Evolutionary conservation across 2,113 vertebrate species (phyloP), one percentile per base, ranked within the genome.

Genomic region (Macquaria ambigua): DNA sequence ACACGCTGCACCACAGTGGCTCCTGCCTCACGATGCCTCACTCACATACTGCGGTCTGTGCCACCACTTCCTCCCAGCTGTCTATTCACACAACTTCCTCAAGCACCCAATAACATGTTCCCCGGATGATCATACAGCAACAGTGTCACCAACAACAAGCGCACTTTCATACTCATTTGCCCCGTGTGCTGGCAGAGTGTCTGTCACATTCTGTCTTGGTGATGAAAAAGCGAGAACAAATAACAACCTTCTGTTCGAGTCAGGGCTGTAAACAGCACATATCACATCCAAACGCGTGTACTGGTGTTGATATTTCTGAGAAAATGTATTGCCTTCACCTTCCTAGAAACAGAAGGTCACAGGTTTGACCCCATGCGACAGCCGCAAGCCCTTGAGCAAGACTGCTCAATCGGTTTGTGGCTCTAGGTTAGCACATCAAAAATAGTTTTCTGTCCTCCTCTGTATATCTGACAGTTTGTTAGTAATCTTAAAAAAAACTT

Each of bases 51-150:
- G 83, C 16, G 89, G 89, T 89, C 71, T 81, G 23, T 79, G 74
- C 59, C 71, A 86, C 87, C 82, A 85, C 91, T 94, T 95, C 94
- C 94, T 91, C 85, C 84, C 86, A 92, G 86, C 83, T 89, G 89
- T 89, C 73, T 79, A 89, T 79, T 87, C 77, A 88, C 72, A 84
- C 74, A 78, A 87, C 89, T 93, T 93, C 92, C 91, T 88, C 71
- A 77, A 75, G 48, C 82, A 34, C 55, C 80, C 83, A 82, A 77
- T 76, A 89, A 85, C 83, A 90, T 21, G 50, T 56, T 74, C 59
- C 68, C 37, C 58, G 2, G 68, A 55, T 82, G 73, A 86, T 84
- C 25, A 62, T 39, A 84, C 31, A 68, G 37, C 82, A 77, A 62
- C 77, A 68, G 61, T 55, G 61, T 79, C 66, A 86, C n/a, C 83